These are phyloP conservation scores for Troides oblongomaculatus DNA, from an alignment of 2,888 invertebrate genomes.

Conservation along the genomic window DNA sequence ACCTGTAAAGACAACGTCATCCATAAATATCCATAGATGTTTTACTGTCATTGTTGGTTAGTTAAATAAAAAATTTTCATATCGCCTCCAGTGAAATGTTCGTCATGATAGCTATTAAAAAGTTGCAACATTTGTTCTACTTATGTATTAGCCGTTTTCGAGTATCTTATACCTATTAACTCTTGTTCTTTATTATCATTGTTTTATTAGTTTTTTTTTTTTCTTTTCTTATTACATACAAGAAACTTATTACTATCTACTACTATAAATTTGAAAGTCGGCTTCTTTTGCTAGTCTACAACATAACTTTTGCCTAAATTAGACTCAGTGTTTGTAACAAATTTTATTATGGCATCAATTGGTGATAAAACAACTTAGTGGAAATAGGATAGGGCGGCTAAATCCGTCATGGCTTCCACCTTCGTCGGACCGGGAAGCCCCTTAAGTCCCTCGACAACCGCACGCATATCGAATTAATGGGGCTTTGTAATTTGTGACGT, in stretches of 20 bases:
- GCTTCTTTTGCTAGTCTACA: neutral
- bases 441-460: slow-evolving; percentile 48
- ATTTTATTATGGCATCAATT: slow-evolving; percentile 29
- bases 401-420: slow-evolving; percentile 56
- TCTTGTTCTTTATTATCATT: no score
- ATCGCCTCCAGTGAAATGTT: no score
- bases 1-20: neutral
- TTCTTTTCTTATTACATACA: no score
- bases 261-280: neutral
- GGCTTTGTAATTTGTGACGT: slow-evolving; percentile 37
- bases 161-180: no score
- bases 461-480: slow-evolving; percentile 58
- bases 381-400: slow-evolving; percentile 54
- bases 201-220: no score
- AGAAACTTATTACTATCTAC: no score
- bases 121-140: no score
- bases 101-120: no score
- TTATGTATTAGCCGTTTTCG: no score
- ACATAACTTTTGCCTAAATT: neutral
- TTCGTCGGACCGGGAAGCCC: slow-evolving; percentile 52
- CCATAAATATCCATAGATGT: neutral
- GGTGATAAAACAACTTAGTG: slow-evolving; percentile 32
- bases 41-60: neutral
- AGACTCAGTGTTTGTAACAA: neutral
- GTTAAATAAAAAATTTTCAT: neutral